Conservation (phyloP, 2,888 invertebrate genomes). For the Taphrorychus bicolor region DNA sequence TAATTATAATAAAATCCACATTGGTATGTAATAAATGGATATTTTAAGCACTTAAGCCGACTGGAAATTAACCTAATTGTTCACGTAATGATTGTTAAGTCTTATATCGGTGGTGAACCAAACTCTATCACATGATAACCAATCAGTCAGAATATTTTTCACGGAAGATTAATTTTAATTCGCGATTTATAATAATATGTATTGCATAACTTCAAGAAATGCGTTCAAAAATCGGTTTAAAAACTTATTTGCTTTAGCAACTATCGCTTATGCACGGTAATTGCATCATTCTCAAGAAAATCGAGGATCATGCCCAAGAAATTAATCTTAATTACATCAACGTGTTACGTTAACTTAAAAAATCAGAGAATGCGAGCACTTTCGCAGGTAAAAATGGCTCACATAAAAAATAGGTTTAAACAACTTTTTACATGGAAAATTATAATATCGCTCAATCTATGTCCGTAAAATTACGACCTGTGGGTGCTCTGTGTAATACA, state of each 20-base stretch:
- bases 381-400: not conserved
- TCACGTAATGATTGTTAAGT: not conserved
- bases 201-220: not conserved
- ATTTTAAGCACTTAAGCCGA: not conserved
- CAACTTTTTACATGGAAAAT: not conserved
- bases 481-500: constrained; percentile 5
- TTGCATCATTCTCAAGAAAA: not conserved
- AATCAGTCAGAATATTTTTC: constrained; percentile 4
- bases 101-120: not conserved
- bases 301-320: not conserved
- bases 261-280: not conserved
- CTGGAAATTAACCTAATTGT: not conserved
- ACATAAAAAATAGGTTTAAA: not conserved
- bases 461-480: constrained; percentile 4
- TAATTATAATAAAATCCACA: not conserved
- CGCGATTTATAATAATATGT: not conserved
- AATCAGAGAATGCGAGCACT: not conserved
- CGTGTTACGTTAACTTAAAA: not conserved
- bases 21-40: not conserved
- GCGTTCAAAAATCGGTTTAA: not conserved
- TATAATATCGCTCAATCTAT: constrained; percentile 1
- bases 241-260: not conserved
- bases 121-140: not conserved
- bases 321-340: not conserved
- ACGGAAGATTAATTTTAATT: constrained; percentile 4